Percentiles rank a stretch among this genome's conserved stretches.
Conservation (phyloP, 2,888 invertebrate genomes). For the Onchidella celtica region DNA sequence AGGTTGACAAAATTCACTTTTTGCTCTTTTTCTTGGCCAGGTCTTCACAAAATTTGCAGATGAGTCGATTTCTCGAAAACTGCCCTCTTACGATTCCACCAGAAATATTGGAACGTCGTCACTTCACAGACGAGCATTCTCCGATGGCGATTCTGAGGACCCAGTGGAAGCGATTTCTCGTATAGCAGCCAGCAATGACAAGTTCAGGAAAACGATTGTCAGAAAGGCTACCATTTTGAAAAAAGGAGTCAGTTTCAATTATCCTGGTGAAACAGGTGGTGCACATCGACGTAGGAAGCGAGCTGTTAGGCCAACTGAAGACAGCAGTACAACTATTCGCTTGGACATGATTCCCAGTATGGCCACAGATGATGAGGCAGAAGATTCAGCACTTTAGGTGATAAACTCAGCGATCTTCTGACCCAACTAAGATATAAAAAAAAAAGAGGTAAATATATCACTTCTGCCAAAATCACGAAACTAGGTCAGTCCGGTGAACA, state of each 20-base stretch:
- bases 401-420: no score
- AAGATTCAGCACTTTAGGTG: neutral
- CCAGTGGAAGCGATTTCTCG: constrained; percentile 43
- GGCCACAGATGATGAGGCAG: neutral
- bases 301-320: neutral
- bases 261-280: neutral
- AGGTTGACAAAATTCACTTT: neutral
- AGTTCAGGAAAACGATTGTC: constrained; percentile 42
- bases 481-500: no score
- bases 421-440: no score
- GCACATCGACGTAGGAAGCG: neutral
- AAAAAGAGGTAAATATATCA: no score
- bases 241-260: constrained; percentile 30
- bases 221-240: constrained; percentile 51
- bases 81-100: neutral
- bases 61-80: neutral
- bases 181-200: constrained; percentile 38
- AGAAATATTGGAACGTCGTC: neutral
- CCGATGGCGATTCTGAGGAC: constrained; percentile 32
- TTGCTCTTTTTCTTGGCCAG: neutral
- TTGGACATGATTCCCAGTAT: neutral
- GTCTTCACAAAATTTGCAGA: constrained; percentile 43
- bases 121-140: constrained; percentile 7
- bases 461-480: no score
- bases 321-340: neutral